Conservation (phyloP, 2,113 vertebrate species). For the Neogobius melanostomus region DNA sequence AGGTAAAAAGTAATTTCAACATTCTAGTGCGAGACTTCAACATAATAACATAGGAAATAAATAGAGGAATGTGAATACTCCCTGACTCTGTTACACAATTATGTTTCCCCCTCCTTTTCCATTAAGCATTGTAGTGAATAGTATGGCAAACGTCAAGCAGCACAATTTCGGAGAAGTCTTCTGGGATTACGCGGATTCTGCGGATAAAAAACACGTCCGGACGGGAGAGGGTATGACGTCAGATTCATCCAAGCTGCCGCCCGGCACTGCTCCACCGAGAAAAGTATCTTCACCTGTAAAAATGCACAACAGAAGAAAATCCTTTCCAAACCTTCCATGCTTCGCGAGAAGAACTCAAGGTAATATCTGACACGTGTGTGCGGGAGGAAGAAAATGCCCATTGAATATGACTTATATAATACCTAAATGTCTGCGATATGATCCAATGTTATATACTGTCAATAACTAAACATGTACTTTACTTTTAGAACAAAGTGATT, state of each 20-base stretch:
- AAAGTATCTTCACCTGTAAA: slow-evolving; percentile 15
- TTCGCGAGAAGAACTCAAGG: slow-evolving; percentile 17
- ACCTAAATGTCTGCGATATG: not conserved
- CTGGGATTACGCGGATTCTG: slow-evolving; percentile 77
- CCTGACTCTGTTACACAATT: not conserved
- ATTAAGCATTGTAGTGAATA: slow-evolving; percentile 84
- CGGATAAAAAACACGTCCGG: not conserved
- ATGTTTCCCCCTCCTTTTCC: not conserved
- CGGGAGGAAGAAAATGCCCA: not conserved
- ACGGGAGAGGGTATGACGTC: slow-evolving; percentile 12
- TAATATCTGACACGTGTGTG: slow-evolving; percentile 5
- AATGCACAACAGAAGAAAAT: not conserved
- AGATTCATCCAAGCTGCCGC: slow-evolving; percentile 14
- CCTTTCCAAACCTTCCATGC: slow-evolving; percentile 20
- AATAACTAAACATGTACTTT: not conserved
- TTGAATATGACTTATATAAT: not conserved
- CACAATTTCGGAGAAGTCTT: slow-evolving; percentile 79
- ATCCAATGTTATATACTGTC: not conserved
- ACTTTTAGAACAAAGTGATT: not conserved
- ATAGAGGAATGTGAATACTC: too few species aligned
- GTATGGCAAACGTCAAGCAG: slow-evolving; percentile 65
- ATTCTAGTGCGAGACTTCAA: too few species aligned
- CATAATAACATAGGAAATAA: too few species aligned
- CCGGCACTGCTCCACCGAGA: not conserved
- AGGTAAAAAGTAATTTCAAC: slow-evolving; percentile 64